Evolutionary conservation across 2,797 vertebrate species (phyloP).

Genomic region (Rhyacichthys aspro): DNA sequence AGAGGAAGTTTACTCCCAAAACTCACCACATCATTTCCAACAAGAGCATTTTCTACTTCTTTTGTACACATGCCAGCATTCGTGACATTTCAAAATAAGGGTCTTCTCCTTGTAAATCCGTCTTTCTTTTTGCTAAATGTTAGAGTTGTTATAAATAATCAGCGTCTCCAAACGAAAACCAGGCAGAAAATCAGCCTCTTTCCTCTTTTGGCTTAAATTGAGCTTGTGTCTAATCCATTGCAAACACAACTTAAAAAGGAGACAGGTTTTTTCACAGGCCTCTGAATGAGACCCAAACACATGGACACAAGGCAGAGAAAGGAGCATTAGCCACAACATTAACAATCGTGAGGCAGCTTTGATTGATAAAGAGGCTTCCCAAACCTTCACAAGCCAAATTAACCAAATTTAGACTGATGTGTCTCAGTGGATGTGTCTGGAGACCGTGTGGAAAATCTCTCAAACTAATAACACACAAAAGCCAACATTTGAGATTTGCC

Average conservation of each 20-base stretch:
- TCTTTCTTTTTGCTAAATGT: conserved; percentile 3
- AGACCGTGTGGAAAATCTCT: conserved; percentile 76
- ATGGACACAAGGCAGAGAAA: conserved; percentile 69
- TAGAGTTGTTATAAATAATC: conserved; percentile 13
- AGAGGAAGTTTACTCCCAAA: too few relatives aligned
- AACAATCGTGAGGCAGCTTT: conserved; percentile 69
- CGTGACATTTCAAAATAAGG: background rate
- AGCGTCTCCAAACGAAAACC: conserved; percentile 24
- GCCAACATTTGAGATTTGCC: conserved; percentile 67
- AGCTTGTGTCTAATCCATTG: conserved; percentile 75
- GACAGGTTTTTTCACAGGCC: conserved; percentile 75
- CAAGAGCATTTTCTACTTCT: background rate
- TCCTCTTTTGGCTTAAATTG: conserved; percentile 36
- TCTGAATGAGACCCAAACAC: conserved; percentile 63
- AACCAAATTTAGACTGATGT: conserved; percentile 72
- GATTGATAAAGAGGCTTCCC: conserved; percentile 68
- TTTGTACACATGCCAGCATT: too few relatives aligned
- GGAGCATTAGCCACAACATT: conserved; percentile 69
- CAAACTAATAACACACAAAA: conserved; percentile 77
- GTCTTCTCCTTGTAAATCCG: too few relatives aligned
- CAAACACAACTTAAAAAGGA: conserved; percentile 68
- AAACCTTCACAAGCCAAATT: conserved; percentile 68
- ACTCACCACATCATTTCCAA: conserved; percentile 1
- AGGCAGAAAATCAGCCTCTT: conserved; percentile 63
- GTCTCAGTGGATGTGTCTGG: conserved; percentile 46